Conservation (phyloP, 1,140 invertebrate genomes). For the Mylabris phalerata region DNA sequence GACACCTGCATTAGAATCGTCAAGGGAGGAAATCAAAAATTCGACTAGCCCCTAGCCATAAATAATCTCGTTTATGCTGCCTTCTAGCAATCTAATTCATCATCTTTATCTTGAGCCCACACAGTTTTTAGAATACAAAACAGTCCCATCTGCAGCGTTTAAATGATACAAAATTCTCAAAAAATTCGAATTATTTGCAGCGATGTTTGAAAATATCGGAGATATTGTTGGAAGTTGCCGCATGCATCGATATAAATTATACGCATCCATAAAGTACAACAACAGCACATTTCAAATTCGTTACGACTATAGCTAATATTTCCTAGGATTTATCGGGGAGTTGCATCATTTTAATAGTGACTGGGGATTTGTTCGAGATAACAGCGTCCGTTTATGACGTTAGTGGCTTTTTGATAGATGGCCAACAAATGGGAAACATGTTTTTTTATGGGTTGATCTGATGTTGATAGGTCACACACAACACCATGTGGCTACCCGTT, state of each 20-base stretch:
- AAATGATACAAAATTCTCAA: too few species aligned
- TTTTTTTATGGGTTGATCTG: neutral
- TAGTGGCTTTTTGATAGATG: neutral
- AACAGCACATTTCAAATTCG: slow-evolving; percentile 10
- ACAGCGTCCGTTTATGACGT: neutral
- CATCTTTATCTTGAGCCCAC: too few species aligned
- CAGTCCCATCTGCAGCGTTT: too few species aligned
- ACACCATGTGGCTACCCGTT: too few species aligned
- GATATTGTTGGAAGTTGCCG: neutral
- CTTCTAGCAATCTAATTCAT: too few species aligned
- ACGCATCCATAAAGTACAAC: slow-evolving; percentile 10
- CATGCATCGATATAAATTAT: slow-evolving; percentile 9
- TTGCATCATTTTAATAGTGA: slow-evolving; percentile 13
- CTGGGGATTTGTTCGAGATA: slow-evolving; percentile 6
- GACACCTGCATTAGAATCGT: too few species aligned
- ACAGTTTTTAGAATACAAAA: too few species aligned
- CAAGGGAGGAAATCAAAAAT: too few species aligned
- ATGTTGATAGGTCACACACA: neutral
- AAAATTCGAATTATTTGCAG: too few species aligned
- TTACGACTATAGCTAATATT: slow-evolving; percentile 10
- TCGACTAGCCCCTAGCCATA: too few species aligned
- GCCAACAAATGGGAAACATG: neutral
- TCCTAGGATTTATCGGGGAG: slow-evolving; percentile 12
- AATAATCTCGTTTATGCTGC: too few species aligned
- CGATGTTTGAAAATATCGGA: neutral